Evolutionary conservation across 53 echinoderm and acorn worm species (phyloP).

Genomic region (Astropecten irregularis): DNA sequence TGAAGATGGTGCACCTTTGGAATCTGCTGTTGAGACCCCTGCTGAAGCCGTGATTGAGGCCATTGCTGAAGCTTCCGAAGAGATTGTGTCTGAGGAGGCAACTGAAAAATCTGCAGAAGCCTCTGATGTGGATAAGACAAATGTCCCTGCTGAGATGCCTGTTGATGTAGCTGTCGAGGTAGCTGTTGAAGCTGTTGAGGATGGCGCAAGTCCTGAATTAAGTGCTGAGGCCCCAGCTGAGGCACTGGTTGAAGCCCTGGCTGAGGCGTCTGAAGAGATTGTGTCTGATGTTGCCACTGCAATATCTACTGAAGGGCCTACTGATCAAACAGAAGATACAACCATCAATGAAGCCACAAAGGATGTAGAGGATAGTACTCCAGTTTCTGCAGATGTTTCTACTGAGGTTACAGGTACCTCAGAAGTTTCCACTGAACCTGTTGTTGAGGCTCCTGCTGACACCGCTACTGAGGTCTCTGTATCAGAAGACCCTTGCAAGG

Average conservation of each 20-base stretch:
- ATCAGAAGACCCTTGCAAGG: no score
- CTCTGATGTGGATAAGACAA: not conserved
- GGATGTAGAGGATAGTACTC: not conserved
- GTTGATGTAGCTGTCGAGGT: not conserved
- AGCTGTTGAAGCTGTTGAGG: constrained; percentile 14
- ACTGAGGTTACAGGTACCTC: not conserved
- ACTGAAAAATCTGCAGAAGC: no score
- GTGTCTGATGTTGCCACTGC: not conserved
- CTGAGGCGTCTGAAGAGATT: not conserved
- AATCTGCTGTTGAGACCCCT: no score
- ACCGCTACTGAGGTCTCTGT: not conserved
- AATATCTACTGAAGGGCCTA: not conserved
- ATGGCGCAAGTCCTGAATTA: not conserved
- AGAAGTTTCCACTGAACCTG: not conserved
- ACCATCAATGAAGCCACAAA: not conserved
- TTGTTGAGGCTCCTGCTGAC: not conserved
- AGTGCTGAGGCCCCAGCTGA: not conserved
- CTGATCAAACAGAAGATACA: not conserved
- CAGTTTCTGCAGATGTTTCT: not conserved
- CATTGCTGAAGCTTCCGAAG: no score
- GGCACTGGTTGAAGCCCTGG: not conserved
- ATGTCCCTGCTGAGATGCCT: not conserved
- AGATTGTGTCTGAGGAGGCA: no score
- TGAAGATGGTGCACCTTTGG: no score
- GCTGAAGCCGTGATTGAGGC: no score